These are phyloP conservation scores for Drosophila nikananu DNA, from an alignment of 1,140 invertebrate species.

Conservation along the genomic window DNA sequence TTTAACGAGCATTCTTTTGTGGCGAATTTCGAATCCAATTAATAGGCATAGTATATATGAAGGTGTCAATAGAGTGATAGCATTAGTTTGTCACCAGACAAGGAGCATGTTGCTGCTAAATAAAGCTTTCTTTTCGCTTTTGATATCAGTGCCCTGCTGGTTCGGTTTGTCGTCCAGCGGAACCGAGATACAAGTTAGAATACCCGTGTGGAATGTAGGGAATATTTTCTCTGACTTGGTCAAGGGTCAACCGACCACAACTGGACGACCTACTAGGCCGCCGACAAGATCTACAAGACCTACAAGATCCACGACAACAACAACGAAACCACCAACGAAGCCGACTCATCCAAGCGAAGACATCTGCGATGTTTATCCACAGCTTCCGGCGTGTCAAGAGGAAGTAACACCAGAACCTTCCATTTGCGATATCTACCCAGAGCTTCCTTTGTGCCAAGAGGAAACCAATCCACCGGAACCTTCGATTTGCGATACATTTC, in stretches of 20 bases:
- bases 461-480: not conserved
- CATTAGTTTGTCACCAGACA: slow-evolving; percentile 5
- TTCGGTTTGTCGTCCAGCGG: not conserved
- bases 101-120: slow-evolving; percentile 6
- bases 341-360: not conserved
- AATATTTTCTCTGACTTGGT: slow-evolving; percentile 6
- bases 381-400: not conserved
- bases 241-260: not conserved
- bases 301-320: not conserved
- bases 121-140: slow-evolving; percentile 6
- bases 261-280: not conserved
- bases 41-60: slow-evolving; percentile 8
- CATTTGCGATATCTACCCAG: not conserved
- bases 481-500: not conserved
- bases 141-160: not conserved
- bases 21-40: slow-evolving; percentile 1
- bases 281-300: not conserved
- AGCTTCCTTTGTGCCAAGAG: not conserved
- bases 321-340: not conserved
- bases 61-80: not conserved
- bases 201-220: slow-evolving; percentile 11
- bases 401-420: not conserved
- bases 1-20: not conserved
- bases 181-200: slow-evolving; percentile 2
- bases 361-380: not conserved